Evolutionary conservation across 92 coral and sea anemone species (phyloP).

Genomic region (Meandrina meandrites): DNA sequence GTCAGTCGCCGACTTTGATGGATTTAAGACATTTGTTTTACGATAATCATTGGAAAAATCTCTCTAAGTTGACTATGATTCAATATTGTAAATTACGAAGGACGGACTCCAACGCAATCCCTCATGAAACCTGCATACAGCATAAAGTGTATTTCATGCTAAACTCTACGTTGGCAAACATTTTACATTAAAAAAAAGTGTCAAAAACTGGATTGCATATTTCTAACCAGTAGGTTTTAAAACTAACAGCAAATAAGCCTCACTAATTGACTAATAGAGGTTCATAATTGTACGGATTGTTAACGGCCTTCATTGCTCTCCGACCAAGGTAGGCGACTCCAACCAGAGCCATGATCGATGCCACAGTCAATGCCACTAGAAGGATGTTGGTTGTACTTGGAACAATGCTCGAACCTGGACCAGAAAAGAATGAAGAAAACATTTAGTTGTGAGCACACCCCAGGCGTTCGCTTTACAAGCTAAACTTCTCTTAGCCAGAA

Average conservation of each 20-base stretch:
- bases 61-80: background rate
- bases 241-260: background rate
- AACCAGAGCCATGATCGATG: constrained; percentile 72
- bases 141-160: background rate
- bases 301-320: constrained; percentile 24
- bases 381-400: constrained; percentile 42
- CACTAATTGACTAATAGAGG: constrained; percentile 12
- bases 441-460: too few species aligned
- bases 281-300: constrained; percentile 40
- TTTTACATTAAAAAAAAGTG: background rate
- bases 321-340: constrained; percentile 78
- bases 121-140: background rate
- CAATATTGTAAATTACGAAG: background rate
- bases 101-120: background rate
- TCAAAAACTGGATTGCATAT: background rate
- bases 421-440: background rate
- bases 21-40: background rate
- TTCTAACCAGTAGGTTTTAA: background rate
- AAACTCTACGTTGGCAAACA: constrained; percentile 10
- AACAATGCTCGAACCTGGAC: constrained; percentile 7
- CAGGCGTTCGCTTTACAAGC: too few species aligned
- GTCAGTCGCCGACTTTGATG: background rate
- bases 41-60: background rate
- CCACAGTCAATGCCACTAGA: constrained; percentile 80
- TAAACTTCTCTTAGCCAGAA: too few species aligned